Base-by-base conservation (phyloP, 2,113 vertebrate species). In the Prolemur simus region DNA sequence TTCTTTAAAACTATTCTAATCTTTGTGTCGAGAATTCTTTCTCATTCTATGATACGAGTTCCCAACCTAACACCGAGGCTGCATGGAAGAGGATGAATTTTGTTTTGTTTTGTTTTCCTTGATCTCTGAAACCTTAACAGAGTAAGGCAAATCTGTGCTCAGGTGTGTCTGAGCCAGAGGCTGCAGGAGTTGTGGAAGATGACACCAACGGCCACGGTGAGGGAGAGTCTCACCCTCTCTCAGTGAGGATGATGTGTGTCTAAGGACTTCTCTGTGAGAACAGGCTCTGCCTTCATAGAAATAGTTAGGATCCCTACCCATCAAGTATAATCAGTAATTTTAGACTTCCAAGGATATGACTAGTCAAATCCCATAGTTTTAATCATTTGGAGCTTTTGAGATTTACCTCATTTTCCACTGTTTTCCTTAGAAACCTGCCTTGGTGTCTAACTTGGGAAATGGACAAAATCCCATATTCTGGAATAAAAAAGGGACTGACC, bases 371-470 rank as follows among this genome's bases (percentile, higher is more conserved):
- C 25, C 64, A 17, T 60, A 3, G 23, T 80, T 56, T 80, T 42
- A 84, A 29, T 1, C 1, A 2, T 68, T 20, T 71, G 42, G 32
- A 68, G 76, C 20, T 81, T 94, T 21, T 69, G 52, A 85, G 20
- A 10, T 12, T 3, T 84, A 45, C 27, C 18, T 29, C 11, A 45
- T 34, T 8, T 45, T 52, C 23, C 6, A 37, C 32, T 76, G n/a
- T 45, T 94, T 92, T 95, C 27, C 58, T 95, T 95, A 84, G 84
- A 92, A 92, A 64, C 6, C 20, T 13, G 7, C 56, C 18, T 27
- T 74, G 17, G 20, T 20, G 12, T 88, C 66, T 58, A 96, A 37
- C 25, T 47, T 25, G 37, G 71, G 54, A 60, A 66, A 32, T 77
- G 17, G 32, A 64, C 21, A 89, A 81, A 81, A 32, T 49, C 34